phyloP scores from a whole-genome alignment of 2,888 invertebrate genomes.

The Papilio demoleus region DNA sequence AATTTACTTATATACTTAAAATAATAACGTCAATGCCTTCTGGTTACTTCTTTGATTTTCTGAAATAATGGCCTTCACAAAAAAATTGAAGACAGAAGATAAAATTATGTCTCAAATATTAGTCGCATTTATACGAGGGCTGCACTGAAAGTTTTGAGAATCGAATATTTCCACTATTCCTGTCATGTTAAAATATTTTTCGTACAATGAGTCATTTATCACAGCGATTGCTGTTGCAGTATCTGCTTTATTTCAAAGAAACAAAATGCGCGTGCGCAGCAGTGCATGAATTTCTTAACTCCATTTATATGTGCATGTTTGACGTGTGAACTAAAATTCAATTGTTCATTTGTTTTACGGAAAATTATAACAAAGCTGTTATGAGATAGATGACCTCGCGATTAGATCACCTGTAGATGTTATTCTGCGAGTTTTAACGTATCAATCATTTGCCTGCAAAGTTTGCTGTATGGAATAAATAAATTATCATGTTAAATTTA shows the following conservation, averaged over 20 bases:
- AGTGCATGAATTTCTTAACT: conserved; percentile 13
- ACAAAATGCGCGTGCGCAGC: not conserved
- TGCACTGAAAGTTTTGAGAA: too few relatives aligned
- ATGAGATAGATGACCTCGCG: conserved; percentile 13
- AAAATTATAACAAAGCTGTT: conserved; percentile 15
- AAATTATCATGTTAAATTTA: too few relatives aligned
- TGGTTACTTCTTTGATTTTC: too few relatives aligned
- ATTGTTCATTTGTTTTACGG: conserved; percentile 24
- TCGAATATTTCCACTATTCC: too few relatives aligned
- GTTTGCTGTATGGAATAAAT: too few relatives aligned
- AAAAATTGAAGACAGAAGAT: too few relatives aligned
- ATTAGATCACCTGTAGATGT: not conserved
- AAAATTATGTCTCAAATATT: too few relatives aligned
- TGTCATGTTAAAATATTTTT: conserved; percentile 19
- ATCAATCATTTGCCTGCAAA: too few relatives aligned
- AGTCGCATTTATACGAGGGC: too few relatives aligned
- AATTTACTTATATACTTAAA: conserved; percentile 11
- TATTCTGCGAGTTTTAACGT: not conserved
- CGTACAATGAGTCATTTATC: conserved; percentile 21
- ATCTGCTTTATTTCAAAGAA: conserved; percentile 5
- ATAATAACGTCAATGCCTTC: not conserved
- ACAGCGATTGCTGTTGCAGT: conserved; percentile 3
- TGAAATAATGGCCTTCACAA: too few relatives aligned
- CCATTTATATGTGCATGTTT: conserved; percentile 6
- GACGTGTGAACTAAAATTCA: conserved; percentile 30